Conservation (phyloP, 2,888 invertebrate genomes). For the Meghimatium bilineatum region DNA sequence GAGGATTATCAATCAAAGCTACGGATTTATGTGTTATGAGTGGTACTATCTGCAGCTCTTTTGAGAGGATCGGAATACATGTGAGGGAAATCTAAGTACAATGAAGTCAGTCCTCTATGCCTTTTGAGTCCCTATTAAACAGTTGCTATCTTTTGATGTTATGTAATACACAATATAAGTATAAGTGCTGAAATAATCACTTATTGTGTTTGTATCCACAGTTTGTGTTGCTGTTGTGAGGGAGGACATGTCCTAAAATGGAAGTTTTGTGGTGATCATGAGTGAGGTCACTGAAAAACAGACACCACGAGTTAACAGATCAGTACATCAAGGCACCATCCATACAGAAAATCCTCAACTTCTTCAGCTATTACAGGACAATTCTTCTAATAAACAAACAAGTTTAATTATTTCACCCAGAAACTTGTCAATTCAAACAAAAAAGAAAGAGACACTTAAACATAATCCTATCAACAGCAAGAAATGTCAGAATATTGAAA, state of each 20-base stretch:
- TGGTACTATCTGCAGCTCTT: too few relatives aligned
- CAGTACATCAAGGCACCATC: conserved; percentile 46
- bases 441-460: not conserved
- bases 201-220: not conserved
- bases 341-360: conserved; percentile 51
- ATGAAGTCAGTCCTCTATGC: too few relatives aligned
- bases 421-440: not conserved
- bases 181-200: too few relatives aligned
- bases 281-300: not conserved
- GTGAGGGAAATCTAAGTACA: too few relatives aligned
- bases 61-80: too few relatives aligned
- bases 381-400: conserved; percentile 8
- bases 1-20: too few relatives aligned
- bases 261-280: conserved; percentile 19
- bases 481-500: not conserved
- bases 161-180: too few relatives aligned
- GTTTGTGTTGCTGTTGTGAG: not conserved
- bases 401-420: not conserved
- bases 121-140: too few relatives aligned
- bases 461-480: not conserved
- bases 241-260: conserved; percentile 14
- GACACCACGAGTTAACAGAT: not conserved
- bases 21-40: too few relatives aligned
- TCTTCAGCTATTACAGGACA: conserved; percentile 45
- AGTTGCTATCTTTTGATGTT: too few relatives aligned